Conservation (phyloP, 2,888 invertebrate species). For the Polydrusus cervinus region DNA sequence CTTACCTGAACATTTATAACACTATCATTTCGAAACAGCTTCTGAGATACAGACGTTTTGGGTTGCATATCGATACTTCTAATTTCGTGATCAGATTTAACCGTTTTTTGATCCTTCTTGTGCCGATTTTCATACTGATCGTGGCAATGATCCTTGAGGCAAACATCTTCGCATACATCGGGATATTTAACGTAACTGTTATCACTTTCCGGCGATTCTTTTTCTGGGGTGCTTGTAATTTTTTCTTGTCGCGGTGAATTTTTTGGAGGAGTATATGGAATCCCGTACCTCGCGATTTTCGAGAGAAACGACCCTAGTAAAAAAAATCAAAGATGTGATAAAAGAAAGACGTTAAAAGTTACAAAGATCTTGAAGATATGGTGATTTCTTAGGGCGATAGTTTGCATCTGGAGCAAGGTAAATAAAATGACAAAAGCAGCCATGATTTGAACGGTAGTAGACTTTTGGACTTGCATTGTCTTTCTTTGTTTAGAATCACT, state of each 20-base stretch:
- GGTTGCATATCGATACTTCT: not conserved
- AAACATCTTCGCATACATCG: slow-evolving; percentile 29
- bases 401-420: too few relatives aligned
- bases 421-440: too few relatives aligned
- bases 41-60: not conserved
- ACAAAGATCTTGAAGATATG: too few relatives aligned
- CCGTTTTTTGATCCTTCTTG: not conserved
- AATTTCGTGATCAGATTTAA: not conserved
- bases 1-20: not conserved
- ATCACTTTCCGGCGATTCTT: slow-evolving; percentile 24
- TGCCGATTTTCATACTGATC: not conserved
- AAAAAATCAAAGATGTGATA: not conserved
- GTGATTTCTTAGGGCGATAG: too few relatives aligned
- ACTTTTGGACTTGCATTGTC: too few relatives aligned
- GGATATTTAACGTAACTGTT: slow-evolving; percentile 46
- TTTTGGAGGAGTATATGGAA: not conserved
- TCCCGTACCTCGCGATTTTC: slow-evolving; percentile 7
- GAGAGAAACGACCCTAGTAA: slow-evolving; percentile 2
- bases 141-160: not conserved
- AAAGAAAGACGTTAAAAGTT: too few relatives aligned
- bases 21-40: slow-evolving; percentile 29
- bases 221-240: slow-evolving; percentile 37
- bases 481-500: too few relatives aligned
- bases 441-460: too few relatives aligned
- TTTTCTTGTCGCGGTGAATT: slow-evolving; percentile 7